These are phyloP conservation scores for Pseudorasbora parva DNA, from an alignment of 2,113 vertebrate species.

Conservation along the genomic window DNA sequence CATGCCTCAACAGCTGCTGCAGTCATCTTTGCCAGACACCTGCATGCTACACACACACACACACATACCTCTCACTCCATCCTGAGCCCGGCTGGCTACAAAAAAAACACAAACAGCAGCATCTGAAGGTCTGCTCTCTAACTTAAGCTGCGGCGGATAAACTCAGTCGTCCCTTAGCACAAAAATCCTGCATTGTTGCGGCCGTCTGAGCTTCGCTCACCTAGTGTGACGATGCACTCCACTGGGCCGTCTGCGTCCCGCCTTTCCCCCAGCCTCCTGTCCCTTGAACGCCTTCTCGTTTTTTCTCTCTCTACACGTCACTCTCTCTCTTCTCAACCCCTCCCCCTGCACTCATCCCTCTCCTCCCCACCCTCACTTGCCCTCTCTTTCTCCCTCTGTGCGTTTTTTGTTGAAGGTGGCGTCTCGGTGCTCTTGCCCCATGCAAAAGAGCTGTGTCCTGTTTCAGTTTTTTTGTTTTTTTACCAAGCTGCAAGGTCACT, in stretches of 20 bases:
- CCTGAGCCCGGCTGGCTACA: slow-evolving; percentile 60
- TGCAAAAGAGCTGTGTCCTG: not conserved
- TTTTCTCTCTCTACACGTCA: slow-evolving; percentile 45
- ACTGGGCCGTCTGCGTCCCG: slow-evolving; percentile 62
- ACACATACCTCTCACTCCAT: slow-evolving; percentile 73
- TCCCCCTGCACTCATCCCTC: slow-evolving; percentile 41
- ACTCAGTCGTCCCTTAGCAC: not conserved
- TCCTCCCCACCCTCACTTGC: slow-evolving; percentile 46
- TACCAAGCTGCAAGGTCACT: slow-evolving; percentile 76
- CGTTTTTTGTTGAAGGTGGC: slow-evolving; percentile 55
- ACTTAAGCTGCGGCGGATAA: not conserved
- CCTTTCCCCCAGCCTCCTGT: slow-evolving; percentile 51
- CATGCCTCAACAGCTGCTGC: slow-evolving; percentile 66
- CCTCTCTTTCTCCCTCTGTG: slow-evolving; percentile 45
- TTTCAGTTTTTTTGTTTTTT: not conserved
- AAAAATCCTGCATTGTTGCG: not conserved
- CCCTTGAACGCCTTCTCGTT: slow-evolving; percentile 50
- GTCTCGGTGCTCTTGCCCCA: not conserved
- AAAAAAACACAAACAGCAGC: slow-evolving; percentile 42
- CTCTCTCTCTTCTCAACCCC: slow-evolving; percentile 59
- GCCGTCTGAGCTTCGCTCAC: slow-evolving; percentile 51
- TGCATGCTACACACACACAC: slow-evolving; percentile 48
- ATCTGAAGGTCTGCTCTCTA: slow-evolving; percentile 21
- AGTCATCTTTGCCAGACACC: slow-evolving; percentile 66
- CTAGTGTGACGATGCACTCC: slow-evolving; percentile 64